Base-by-base conservation (phyloP, 1,140 invertebrate species). In the Drosophila mauritiana region DNA sequence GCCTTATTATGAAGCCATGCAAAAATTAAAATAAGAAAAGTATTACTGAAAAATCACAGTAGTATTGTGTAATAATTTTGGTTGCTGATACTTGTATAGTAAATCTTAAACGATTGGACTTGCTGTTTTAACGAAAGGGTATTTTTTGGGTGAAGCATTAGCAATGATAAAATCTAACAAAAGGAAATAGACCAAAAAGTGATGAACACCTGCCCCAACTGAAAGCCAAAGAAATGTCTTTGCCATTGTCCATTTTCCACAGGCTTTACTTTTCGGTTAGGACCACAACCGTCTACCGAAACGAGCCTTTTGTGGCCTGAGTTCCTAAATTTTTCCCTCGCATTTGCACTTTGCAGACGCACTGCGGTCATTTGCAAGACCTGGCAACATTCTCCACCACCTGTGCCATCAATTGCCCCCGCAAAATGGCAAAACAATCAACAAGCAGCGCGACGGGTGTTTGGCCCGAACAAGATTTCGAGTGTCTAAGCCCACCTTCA, bases 401-500 rank as follows among this genome's bases (percentile, higher is more conserved):
- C 73, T 75, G 73, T 39, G 64, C 70, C 72, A 67, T 67, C 57
- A 58, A 64, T 85, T 73, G 75, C 67, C 79, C 77, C 83, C 83
- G 63, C 83, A 86, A 86, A 86, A 86, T 86, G 76, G 83, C 84
- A 83, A 86, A 86, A 86, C 83, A 86, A 86, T 86, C 83, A 83
- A 80, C 84, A 79, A 83, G 79, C 79, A 79, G 59, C 70, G 83
- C 67, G 62, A 65, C 70, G 79, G 58, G 79, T 68, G 75, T 82
- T 64, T 39, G 69, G 55, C 46, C 56, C 46, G 64, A 37, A 34
- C 63, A 75, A 75, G 69, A 46, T 67, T 74, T 40, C 36, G 34
- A 56, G 42, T 36, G 39, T 36, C 67, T 43, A 54, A 56, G 12
- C 67, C 67, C 37, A 31, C 31, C 31, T 31, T 8, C 31, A 10